phyloP scores from a whole-genome alignment of 2,113 vertebrate species.

The Cisticola juncidis region DNA sequence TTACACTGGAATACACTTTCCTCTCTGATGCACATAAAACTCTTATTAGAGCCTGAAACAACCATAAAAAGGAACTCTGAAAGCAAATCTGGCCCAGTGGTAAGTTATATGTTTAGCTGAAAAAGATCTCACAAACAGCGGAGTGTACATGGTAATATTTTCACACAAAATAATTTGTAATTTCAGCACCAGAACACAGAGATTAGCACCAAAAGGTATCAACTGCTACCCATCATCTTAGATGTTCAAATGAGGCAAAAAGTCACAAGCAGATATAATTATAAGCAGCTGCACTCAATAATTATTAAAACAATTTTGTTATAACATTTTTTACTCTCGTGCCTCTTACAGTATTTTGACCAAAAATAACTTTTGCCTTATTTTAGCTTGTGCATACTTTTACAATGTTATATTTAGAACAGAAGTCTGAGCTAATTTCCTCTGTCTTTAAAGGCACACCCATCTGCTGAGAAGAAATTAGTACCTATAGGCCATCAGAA shows the following conservation, averaged over 20 bases:
- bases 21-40: not conserved
- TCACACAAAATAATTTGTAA: not conserved
- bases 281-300: not conserved
- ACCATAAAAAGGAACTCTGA: not conserved
- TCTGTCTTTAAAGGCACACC: not conserved
- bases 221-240: not conserved
- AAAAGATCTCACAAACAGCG: not conserved
- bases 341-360: not conserved
- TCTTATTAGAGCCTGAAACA: not conserved
- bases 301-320: not conserved
- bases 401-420: conserved; percentile 11
- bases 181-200: conserved; percentile 46
- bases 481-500: not conserved
- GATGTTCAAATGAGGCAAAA: conserved; percentile 12
- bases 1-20: conserved; percentile 11
- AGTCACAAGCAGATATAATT: not conserved
- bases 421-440: not conserved
- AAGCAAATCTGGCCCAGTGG: not conserved
- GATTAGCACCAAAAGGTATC: conserved; percentile 56
- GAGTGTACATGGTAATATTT: conserved; percentile 18
- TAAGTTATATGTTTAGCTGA: not conserved
- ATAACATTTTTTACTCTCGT: not conserved
- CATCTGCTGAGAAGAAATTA: not conserved
- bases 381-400: not conserved
- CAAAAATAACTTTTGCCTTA: not conserved